Base-by-base conservation (phyloP, 1,140 invertebrate species). In the Penaeus japonicus region DNA sequence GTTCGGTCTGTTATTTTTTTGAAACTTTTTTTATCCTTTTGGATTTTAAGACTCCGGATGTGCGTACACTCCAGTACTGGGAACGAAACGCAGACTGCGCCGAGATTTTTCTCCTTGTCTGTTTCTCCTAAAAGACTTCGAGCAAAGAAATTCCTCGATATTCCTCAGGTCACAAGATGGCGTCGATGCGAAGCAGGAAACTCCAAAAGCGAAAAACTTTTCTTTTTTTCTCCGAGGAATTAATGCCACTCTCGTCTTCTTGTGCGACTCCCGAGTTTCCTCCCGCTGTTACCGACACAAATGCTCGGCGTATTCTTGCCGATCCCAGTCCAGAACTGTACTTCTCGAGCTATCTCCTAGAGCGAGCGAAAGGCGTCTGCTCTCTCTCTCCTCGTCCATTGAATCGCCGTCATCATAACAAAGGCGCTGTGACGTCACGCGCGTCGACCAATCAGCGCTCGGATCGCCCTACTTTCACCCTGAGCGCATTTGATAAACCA, bases 321-420 rank as follows among this genome's bases (percentile, higher is more conserved):
- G 82, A 80, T 80, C 75, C 87, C 87, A 84, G 82, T 89, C 32
- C 82, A 65, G 57, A 85, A 84, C 30, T 89, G 87, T 89, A 89
- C 87, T 20, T 32, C 77, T 85, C 82, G 54, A 79, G 55, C 57
- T 65, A 70, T 80, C 39, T 62, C 27, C 83, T 18, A 53, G 87
- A 84, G 81, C 81, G 77, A 73, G 73, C 18, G 24, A 85, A 32
- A 32, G 75, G 15, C 30, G 39, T 54, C 82, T 57, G 54, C 82
- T 70, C 39, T 82, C 57, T 78, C 77, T 81, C 81, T 79, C 32
- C 57, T 89, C 87, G 84, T 80, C 82, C 87, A 89, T 85, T 89
- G 87, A 89, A 59, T 82, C 39, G 39, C 39, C 39, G 39, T 39
- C 39, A 39, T 39, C 87, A 73, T 82, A 84, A 89, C 87, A 89